Conservation (phyloP, 1,140 invertebrate species). For the Dryas iulia region DNA sequence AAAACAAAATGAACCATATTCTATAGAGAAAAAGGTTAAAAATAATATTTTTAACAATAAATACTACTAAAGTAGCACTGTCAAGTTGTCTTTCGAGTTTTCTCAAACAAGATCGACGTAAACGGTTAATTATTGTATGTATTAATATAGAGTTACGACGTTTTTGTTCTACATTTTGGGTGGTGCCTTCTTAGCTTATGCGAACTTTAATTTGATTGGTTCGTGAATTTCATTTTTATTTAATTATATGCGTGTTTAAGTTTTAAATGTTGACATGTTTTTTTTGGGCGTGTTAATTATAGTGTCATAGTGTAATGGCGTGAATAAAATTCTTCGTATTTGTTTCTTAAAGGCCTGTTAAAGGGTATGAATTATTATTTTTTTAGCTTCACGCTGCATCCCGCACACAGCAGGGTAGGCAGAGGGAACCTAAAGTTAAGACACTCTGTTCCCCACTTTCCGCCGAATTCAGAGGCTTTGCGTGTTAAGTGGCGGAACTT, state of each 20-base stretch:
- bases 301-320: neutral
- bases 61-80: conserved; percentile 14
- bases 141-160: conserved; percentile 23
- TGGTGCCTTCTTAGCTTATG: conserved; percentile 31
- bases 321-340: neutral
- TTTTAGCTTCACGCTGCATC: too few species aligned
- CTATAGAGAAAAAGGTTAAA: neutral
- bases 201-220: conserved; percentile 44
- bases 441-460: too few species aligned
- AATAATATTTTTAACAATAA: neutral
- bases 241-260: neutral
- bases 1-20: neutral
- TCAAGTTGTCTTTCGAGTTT: conserved; percentile 37
- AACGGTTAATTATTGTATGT: conserved; percentile 39
- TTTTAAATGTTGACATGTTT: neutral
- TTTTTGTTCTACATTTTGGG: conserved; percentile 24
- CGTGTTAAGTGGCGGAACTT: too few species aligned
- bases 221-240: conserved; percentile 13
- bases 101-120: conserved; percentile 36
- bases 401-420: too few species aligned
- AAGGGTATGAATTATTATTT: too few species aligned
- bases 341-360: neutral
- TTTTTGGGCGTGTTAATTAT: neutral
- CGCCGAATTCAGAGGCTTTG: too few species aligned
- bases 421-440: too few species aligned